Base-by-base conservation (phyloP, 2,113 vertebrate genomes). In the Halcyon senegalensis region DNA sequence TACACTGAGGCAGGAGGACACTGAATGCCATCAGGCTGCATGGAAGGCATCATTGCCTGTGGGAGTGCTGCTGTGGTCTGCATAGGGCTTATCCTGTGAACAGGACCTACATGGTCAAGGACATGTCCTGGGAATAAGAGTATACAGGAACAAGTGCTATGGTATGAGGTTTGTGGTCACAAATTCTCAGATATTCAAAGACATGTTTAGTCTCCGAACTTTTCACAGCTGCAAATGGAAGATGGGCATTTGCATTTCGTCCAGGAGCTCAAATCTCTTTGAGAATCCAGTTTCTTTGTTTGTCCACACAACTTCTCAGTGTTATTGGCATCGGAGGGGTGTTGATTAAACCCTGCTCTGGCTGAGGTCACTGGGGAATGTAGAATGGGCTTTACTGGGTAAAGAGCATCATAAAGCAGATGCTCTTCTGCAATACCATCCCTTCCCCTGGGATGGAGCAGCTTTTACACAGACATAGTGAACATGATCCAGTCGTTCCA, bases 391-490 rank as follows among this genome's bases (percentile, higher is more conserved):
- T 96, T 89, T 89, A 44, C 17, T 39, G 39, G 51, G 50, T 64
- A 76, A 92, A 91, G 44, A 84, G 33, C 74, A 75, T 39, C 28
- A 31, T 68, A 73, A 91, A 95, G 69, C 74, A 89, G 73, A 78
- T 90, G 63, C 35, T 79, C 27, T 72, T 35, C 60, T 76, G 4
- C 18, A 18, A 2, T 85, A 44, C 44, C 11, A 7, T 73, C 31
- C 44, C 58, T 62, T 82, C 84, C 35, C 50, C 60, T 25, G 16
- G 41, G 46, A n/a, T 66, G 46, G 59, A 92, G 3, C 15, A 70
- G 44, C 0, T 0, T 59, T 94, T 66, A 8, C 1, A 43, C 25
- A 62, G 66, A 44, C 35, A 21, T 1, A 62, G n/a, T 31, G 51
- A 79, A 69, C 33, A 28, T 0, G 4, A 60, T 77, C 70, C 53